Base-by-base conservation (phyloP, 2,797 vertebrate genomes). In the Anas capensis region DNA sequence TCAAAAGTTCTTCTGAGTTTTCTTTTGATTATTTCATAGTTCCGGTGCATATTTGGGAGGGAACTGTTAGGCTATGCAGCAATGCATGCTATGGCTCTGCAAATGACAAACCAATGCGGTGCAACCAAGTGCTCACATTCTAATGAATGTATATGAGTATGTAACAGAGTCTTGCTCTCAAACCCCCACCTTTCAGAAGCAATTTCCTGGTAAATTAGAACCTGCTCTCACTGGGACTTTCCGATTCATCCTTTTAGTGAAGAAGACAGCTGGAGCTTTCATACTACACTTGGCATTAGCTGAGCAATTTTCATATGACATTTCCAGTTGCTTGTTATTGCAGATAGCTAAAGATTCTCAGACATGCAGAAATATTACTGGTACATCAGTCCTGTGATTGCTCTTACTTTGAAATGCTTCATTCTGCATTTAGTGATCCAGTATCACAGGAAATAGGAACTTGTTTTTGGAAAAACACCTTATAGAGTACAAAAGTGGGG, bases 261-360 rank as follows among this genome's bases (percentile, higher is more conserved):
- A 70, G 51, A 80, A 20, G n/a, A 82, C 53, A 94, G 60, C 49
- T 82, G 86, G 36, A 82, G 70, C 33, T 90, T 92, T 93, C 76
- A 71, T n/a, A 83, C 44, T 83, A 38, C 40, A 40, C 12, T 86
- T 81, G 36, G 76, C 61, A 86, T 75, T 49, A 81, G 31, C 33
- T 60, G 29, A 93, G 54, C 0, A 4, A 86, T 86, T 95, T 93
- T 72, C 69, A 64, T 31, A 40, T 7, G 49, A 69, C 88, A 88
- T 90, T 95, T 92, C 69, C 79, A 78, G 46, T 62, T 83, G 34
- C 56, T 90, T 76, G 34, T 44, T 77, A 33, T 65, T 56, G 11
- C 1, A 3, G n/a, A 20, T 17, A 78, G 75, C 14, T 79, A 53
- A 82, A 89, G 65, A 66, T 69, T 13, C 11, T 78, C 33, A 86